These are phyloP conservation scores for Arbacia lixula DNA, from an alignment of 53 echinoderm and acorn worm genomes.

Conservation along the genomic window DNA sequence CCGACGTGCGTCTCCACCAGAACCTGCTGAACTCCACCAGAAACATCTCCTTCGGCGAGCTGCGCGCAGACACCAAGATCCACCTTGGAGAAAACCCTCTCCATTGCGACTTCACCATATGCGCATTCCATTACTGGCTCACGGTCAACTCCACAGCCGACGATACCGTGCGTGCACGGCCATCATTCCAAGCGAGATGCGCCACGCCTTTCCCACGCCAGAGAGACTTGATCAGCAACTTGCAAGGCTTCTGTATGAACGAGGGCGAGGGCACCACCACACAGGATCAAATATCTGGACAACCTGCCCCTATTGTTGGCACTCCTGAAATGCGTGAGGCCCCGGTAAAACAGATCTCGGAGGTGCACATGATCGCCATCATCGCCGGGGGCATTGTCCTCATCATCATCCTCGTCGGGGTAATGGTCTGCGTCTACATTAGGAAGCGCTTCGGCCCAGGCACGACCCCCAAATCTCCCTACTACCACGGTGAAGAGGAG, in stretches of 20 bases:
- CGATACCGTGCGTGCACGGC: background rate
- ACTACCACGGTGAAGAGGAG: too few relatives aligned
- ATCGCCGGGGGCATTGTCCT: slow-evolving; percentile 2
- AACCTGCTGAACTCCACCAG: slow-evolving; percentile 18
- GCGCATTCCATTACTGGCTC: slow-evolving; percentile 42
- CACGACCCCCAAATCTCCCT: background rate
- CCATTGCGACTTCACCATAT: slow-evolving; percentile 35
- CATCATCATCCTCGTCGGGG: background rate
- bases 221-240: background rate
- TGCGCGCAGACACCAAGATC: background rate
- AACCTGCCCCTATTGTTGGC: background rate
- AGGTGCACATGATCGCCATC: background rate
- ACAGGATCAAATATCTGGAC: background rate
- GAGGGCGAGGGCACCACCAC: too few relatives aligned
- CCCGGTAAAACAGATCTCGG: background rate
- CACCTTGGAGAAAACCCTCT: slow-evolving; percentile 38
- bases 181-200: background rate
- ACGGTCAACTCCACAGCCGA: background rate
- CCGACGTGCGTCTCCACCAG: slow-evolving; percentile 4
- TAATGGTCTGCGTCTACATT: background rate
- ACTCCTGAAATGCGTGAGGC: background rate
- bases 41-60: slow-evolving; percentile 18
- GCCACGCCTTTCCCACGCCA: background rate
- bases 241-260: too few relatives aligned
- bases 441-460: background rate